Percentiles rank a stretch among this genome's conserved stretches.
These are phyloP conservation scores for Eidolon helvum DNA, from an alignment of 2,113 vertebrate species.

Conservation along the genomic window DNA sequence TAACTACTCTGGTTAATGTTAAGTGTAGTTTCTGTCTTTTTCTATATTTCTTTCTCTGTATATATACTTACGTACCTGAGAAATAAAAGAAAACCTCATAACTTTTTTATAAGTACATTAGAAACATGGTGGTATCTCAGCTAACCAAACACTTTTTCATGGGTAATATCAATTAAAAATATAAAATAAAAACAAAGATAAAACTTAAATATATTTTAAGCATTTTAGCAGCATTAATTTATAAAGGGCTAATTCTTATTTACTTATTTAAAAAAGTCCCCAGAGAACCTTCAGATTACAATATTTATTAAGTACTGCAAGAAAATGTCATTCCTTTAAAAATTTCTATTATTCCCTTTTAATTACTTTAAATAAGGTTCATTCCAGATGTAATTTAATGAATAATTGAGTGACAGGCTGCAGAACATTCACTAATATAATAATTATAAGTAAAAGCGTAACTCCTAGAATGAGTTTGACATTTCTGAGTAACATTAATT, in stretches of 20 bases:
- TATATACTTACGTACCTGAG: not conserved
- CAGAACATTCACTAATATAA: not conserved
- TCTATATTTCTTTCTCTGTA: not conserved
- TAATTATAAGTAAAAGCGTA: not conserved
- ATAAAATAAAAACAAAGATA: not conserved
- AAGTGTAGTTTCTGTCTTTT: not conserved
- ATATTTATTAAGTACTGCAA: not conserved
- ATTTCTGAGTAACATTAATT: constrained; percentile 21
- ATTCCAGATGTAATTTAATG: constrained; percentile 37
- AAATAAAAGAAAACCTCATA: not conserved
- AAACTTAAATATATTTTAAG: constrained; percentile 38
- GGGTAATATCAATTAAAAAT: not conserved
- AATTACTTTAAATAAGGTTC: constrained; percentile 39
- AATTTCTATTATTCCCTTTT: constrained; percentile 41
- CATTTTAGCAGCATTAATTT: constrained; percentile 12
- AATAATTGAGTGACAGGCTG: not conserved
- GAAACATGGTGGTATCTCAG: not conserved
- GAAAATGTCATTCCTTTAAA: constrained; percentile 17
- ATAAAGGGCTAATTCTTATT: not conserved
- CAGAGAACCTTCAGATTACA: not conserved
- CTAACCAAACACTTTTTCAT: not conserved
- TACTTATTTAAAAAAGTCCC: not conserved
- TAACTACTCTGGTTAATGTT: not conserved
- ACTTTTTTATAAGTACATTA: not conserved
- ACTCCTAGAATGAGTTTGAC: not conserved